Conservation (phyloP, 1,140 invertebrate species). For the Arion vulgaris region DNA sequence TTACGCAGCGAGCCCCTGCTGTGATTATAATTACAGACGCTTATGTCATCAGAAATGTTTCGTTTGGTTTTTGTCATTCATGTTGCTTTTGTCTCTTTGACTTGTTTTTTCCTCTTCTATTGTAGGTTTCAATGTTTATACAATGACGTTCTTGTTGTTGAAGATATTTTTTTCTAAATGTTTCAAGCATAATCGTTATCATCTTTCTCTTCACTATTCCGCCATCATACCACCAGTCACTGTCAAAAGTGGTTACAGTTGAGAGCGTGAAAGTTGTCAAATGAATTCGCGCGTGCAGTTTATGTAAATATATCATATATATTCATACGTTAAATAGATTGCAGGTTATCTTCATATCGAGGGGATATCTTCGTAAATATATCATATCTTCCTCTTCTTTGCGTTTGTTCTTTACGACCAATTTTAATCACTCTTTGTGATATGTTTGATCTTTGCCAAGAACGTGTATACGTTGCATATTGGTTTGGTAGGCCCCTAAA, state of each 20-base stretch:
- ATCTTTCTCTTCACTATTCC: background rate
- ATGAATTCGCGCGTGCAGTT: too few relatives aligned
- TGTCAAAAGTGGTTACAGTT: background rate
- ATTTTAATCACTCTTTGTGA: too few relatives aligned
- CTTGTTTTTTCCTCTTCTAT: background rate
- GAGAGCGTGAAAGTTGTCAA: background rate
- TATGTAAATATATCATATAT: background rate
- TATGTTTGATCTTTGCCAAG: too few relatives aligned
- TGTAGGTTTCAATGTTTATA: background rate
- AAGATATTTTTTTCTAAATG: background rate
- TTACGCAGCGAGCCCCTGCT: conserved; percentile 5
- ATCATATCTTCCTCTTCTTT: too few relatives aligned
- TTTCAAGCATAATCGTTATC: background rate
- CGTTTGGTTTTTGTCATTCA: background rate
- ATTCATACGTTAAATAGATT: too few relatives aligned
- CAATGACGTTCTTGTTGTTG: background rate
- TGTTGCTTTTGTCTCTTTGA: background rate
- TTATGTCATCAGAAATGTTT: conserved; percentile 8
- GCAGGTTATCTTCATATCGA: too few relatives aligned
- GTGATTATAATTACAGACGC: conserved; percentile 2
- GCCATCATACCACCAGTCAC: background rate
- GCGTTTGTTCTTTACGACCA: too few relatives aligned
- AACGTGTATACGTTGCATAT: too few relatives aligned
- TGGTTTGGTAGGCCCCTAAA: too few relatives aligned
- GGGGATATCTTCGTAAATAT: too few relatives aligned